A percentile compares a stretch with the other conserved stretches of the same genome.
Evolutionary conservation across 2,888 invertebrate species (phyloP).

Genomic region (Tortrix viridana): DNA sequence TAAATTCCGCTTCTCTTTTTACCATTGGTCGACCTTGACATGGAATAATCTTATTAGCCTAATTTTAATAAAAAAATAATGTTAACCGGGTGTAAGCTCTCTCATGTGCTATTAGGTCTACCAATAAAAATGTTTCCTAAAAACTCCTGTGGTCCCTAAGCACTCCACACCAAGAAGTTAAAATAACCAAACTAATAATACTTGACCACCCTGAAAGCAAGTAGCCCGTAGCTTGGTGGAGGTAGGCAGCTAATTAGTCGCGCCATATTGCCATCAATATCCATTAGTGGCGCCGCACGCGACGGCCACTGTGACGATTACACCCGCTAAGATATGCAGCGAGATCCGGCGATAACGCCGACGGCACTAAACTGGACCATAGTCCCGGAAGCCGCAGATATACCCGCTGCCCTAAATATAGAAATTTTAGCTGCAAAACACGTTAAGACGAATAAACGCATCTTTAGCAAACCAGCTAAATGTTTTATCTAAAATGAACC

Average conservation of each 20-base stretch:
- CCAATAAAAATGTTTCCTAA: neutral
- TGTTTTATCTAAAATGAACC: neutral
- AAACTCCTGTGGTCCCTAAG: neutral
- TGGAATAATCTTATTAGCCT: too few species aligned
- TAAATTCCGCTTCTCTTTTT: too few species aligned
- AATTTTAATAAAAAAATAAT: too few species aligned
- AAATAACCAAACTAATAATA: neutral
- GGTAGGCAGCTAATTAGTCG: conserved; percentile 76
- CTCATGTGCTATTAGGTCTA: neutral
- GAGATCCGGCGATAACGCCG: conserved; percentile 58
- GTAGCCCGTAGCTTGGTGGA: conserved; percentile 41
- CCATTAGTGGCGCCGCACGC: conserved; percentile 83
- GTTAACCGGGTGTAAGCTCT: neutral
- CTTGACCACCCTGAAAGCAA: conserved; percentile 21
- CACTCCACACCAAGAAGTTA: neutral
- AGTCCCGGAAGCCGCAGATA: conserved; percentile 4
- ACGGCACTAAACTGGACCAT: conserved; percentile 20
- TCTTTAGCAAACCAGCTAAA: too few species aligned
- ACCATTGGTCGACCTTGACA: too few species aligned
- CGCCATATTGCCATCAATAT: conserved; percentile 78
- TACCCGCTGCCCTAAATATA: neutral
- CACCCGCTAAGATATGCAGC: conserved; percentile 47
- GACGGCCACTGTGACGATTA: conserved; percentile 60
- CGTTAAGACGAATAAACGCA: too few species aligned
- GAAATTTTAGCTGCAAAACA: too few species aligned